These are phyloP conservation scores for Leptopterna dolabrata DNA, from an alignment of 2,888 invertebrate species.

Conservation along the genomic window DNA sequence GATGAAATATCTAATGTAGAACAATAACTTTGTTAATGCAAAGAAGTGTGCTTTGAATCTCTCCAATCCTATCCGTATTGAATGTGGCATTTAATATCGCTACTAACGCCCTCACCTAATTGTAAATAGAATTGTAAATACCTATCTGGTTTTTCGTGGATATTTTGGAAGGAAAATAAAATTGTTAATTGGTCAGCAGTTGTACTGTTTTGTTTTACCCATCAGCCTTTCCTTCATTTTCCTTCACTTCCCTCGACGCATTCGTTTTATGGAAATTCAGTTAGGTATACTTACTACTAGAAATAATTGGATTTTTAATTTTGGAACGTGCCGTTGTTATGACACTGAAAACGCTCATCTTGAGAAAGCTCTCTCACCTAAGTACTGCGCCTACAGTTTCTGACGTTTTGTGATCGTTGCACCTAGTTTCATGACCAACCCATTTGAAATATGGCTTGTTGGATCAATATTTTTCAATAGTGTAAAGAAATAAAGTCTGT, in stretches of 20 bases:
- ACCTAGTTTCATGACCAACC: too few relatives aligned
- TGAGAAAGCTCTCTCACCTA: too few relatives aligned
- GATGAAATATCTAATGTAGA: too few relatives aligned
- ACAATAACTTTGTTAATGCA: background rate
- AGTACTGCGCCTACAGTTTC: too few relatives aligned
- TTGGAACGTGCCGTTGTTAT: too few relatives aligned
- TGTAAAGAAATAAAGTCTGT: too few relatives aligned
- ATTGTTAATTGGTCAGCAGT: background rate
- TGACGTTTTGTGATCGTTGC: too few relatives aligned
- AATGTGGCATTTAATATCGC: background rate
- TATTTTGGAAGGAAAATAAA: slow-evolving; percentile 2
- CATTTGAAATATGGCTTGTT: too few relatives aligned
- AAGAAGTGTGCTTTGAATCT: background rate
- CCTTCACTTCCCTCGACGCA: slow-evolving; percentile 41
- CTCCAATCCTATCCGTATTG: background rate
- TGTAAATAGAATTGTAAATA: slow-evolving; percentile 17
- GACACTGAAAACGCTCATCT: too few relatives aligned
- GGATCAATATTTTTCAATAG: too few relatives aligned
- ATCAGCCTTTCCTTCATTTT: slow-evolving; percentile 37
- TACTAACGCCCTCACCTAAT: background rate
- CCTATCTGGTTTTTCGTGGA: background rate
- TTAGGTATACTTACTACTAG: too few relatives aligned
- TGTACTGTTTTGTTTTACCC: background rate
- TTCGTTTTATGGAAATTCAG: background rate
- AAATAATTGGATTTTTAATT: too few relatives aligned